phyloP scores from a whole-genome alignment of 2,888 invertebrate genomes.

The Magallana nippona region DNA sequence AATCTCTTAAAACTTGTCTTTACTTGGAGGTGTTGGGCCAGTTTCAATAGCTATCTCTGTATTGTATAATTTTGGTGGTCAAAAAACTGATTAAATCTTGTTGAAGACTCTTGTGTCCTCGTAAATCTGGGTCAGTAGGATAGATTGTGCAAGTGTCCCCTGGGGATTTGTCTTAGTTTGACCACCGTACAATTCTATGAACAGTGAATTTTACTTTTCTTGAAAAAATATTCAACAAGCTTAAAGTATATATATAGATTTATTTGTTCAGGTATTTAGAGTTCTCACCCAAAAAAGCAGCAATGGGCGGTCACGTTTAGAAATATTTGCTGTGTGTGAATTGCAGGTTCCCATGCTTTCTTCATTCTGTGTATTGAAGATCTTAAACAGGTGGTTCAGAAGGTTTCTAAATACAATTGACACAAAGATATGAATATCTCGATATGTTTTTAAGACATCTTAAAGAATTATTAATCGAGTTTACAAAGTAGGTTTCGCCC shows the following conservation, averaged over 20 bases:
- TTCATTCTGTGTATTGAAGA: background rate
- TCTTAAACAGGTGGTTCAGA: background rate
- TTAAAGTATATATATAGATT: no score
- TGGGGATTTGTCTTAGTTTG: background rate
- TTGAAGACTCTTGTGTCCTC: background rate
- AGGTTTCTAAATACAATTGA: background rate
- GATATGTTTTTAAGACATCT: background rate
- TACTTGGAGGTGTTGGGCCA: background rate
- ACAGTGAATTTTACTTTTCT: background rate
- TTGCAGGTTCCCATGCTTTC: no score
- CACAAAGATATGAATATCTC: background rate
- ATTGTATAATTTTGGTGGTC: background rate
- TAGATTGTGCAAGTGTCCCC: no score
- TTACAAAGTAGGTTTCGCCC: background rate
- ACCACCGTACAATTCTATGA: background rate
- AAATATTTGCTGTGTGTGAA: no score
- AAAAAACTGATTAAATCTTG: constrained; percentile 12
- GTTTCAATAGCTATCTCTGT: background rate
- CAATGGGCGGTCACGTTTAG: no score
- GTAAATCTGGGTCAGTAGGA: no score
- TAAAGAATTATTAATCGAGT: background rate
- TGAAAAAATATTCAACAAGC: background rate
- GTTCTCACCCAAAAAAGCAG: no score
- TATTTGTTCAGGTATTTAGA: no score
- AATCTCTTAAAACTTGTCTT: no score